Percentiles rank a stretch among this genome's conserved stretches.
These are phyloP conservation scores for Prolemur simus DNA, from an alignment of 2,113 vertebrate species.

Conservation along the genomic window DNA sequence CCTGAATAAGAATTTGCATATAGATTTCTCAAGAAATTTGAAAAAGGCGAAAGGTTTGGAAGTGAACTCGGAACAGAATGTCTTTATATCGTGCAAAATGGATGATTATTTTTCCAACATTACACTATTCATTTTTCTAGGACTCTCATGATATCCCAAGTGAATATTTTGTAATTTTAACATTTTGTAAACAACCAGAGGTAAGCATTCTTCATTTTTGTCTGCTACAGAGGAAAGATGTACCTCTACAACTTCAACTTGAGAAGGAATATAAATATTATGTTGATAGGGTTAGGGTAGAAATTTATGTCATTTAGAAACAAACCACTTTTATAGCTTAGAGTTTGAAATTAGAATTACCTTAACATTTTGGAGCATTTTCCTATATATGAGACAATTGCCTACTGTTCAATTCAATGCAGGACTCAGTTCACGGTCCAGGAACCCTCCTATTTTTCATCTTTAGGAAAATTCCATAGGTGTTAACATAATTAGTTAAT, in stretches of 20 bases:
- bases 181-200: background rate
- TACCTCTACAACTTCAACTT: background rate
- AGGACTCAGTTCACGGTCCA: background rate
- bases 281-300: background rate
- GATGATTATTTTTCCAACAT: background rate
- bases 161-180: slow-evolving; percentile 22
- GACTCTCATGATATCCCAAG: background rate
- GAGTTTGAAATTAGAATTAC: slow-evolving; percentile 37
- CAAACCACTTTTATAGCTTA: background rate
- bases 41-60: slow-evolving; percentile 21
- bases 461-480: background rate
- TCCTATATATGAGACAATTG: background rate
- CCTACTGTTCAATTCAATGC: background rate
- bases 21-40: slow-evolving; percentile 50
- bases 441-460: background rate
- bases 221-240: background rate
- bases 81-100: slow-evolving; percentile 28
- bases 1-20: slow-evolving; percentile 56
- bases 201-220: slow-evolving; percentile 10
- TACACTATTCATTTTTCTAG: slow-evolving; percentile 28
- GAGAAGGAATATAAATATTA: slow-evolving; percentile 8
- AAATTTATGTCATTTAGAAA: slow-evolving; percentile 45
- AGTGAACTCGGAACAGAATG: background rate
- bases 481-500: background rate
- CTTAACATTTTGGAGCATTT: slow-evolving; percentile 28